Evolutionary conservation across 2,888 invertebrate species (phyloP), one percentile per base, ranked within the genome.

Genomic region (Carpatolechia fugitivella): DNA sequence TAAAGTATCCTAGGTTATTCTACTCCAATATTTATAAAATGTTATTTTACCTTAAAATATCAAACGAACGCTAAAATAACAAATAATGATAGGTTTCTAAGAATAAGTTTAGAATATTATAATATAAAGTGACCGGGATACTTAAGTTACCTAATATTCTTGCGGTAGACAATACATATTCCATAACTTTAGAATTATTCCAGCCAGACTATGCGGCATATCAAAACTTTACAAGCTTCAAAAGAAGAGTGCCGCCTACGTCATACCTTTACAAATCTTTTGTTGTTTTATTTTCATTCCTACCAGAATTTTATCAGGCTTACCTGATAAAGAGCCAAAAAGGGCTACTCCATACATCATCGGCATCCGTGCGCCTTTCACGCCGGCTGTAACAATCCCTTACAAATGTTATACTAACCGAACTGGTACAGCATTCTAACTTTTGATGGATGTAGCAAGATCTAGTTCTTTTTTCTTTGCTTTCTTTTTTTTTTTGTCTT

Each of bases 351-450:
- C 55, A 66, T 69, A 65, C 61, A 71, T 71, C 68, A 70, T 58
- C 51, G 63, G 64, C 61, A 65, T 63, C 61, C 46, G 56, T 59
- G 57, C 55, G 56, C 46, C 62, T 66, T 64, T 62, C 60, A 65
- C 56, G 48, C 41, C 57, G 61, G 2, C 18, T 24, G 41, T 41
- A 60, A 71, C 68, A 65, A 68, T 67, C 64, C 64, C 58, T 65
- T 62, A 69, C 70, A 69, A 70, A 68, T 67, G 67, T 66, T 60
- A 58, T 63, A 58, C 60, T 61, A 62, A 62, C 62, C 62, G 63
- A 61, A 60, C 62, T 62, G 68, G 64, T 59, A 46, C 58, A 61
- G 61, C 64, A 63, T 61, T 60, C 55, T 56, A 56, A 55, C 35
- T 57, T 30, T 62, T 68, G 68, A 68, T 68, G 60, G 64, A 68